Evolutionary conservation across 2,888 invertebrate species (phyloP).

Genomic region (Drosophila emarginata): DNA sequence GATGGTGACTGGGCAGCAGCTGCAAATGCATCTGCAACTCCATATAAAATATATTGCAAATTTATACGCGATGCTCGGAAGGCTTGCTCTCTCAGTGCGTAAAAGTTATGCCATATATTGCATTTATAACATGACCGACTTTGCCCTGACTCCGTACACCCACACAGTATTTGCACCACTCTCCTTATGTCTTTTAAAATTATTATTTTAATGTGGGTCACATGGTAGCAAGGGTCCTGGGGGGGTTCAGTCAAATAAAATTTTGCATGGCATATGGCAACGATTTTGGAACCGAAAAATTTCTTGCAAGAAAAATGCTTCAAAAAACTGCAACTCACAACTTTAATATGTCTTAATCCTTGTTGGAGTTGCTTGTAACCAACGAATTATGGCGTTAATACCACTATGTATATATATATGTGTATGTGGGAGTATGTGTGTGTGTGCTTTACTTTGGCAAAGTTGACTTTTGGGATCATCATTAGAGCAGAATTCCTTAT

Average conservation of each 20-base stretch:
- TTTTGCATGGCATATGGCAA: constrained; percentile 35
- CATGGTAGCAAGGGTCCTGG: background rate
- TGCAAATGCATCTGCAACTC: constrained; percentile 9
- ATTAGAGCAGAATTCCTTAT: constrained; percentile 51
- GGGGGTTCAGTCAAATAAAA: constrained; percentile 2
- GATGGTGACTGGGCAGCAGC: constrained; percentile 7
- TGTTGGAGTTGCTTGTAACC: constrained; percentile 45
- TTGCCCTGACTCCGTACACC: background rate
- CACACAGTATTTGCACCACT: no score
- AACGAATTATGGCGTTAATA: constrained; percentile 74
- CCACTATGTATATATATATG: constrained; percentile 56
- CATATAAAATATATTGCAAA: constrained; percentile 45
- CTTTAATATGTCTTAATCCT: constrained; percentile 73
- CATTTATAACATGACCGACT: constrained; percentile 36
- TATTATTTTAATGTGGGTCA: constrained; percentile 56
- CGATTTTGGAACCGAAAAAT: constrained; percentile 17
- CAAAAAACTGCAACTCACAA: constrained; percentile 63
- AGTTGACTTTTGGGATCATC: constrained; percentile 75
- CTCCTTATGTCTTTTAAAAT: constrained; percentile 22
- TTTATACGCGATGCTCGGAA: constrained; percentile 39
- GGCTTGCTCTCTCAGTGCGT: constrained; percentile 13
- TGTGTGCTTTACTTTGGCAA: constrained; percentile 58
- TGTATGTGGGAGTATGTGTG: constrained; percentile 41
- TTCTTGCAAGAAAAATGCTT: constrained; percentile 49
- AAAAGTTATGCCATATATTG: constrained; percentile 48